Base-by-base conservation (phyloP, 2,888 invertebrate species). In the Brachyptera risi region DNA sequence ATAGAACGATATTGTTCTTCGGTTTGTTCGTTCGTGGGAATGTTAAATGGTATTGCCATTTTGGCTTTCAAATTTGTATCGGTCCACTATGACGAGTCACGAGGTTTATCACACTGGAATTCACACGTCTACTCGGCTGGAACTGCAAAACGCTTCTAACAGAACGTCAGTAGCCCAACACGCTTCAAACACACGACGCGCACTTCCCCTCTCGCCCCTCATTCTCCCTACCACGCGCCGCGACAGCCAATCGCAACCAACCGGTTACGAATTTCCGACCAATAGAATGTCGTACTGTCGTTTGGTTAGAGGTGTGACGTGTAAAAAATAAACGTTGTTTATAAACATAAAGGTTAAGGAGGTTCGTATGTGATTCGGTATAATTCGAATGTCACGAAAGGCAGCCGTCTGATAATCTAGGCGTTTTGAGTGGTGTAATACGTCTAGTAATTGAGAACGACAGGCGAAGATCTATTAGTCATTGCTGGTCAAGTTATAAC, bases 21-120 rank as follows among this genome's bases (percentile, higher is more conserved):
- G 50, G 78, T 72, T 66, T 80, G 78, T 73, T 80, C 80, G 72
- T 80, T 80, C 69, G 79, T 77, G 68, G 81, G 81, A 70, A 80
- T 71, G 74, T 79, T 78, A 74, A 80, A 80, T 68, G 80, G 80
- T 76, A 80, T 80, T 71, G 81, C 81, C 81, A 81, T 81, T 73
- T 73, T 75, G 42, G 50, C 50, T 3, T 26, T 1, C 27, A 51
- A 23, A 35, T 2, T 31, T 5, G n/a, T 15, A 35, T 5, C 11
- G 19, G 21, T 54, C 35, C 54, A 54, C 54, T 54, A 17, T 15
- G n/a, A n/a, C 4, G n/a, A 35, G 54, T 54, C 54, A 51, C 50
- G 54, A 21, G 17, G 35, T 37, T 3, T 15, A 13, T 31, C 5
- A 35, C 54, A 54, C 35, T 17, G 21, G 37, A n/a, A 35, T 38